Base-by-base conservation (phyloP, 2,888 invertebrate genomes). In the Agrilus cyanescens region DNA sequence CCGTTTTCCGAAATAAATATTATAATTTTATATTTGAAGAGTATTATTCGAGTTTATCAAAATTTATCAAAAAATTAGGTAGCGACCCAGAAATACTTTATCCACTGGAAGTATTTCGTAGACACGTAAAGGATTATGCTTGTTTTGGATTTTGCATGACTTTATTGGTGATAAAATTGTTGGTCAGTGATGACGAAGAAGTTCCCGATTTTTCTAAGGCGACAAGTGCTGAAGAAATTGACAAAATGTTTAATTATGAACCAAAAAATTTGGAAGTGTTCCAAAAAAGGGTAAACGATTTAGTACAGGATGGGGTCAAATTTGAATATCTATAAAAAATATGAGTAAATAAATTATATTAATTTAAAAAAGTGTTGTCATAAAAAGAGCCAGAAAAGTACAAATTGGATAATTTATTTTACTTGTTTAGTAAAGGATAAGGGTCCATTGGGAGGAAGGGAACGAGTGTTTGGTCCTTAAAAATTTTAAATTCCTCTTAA, bases 21-120 rank as follows among this genome's bases (percentile, higher is more conserved):
- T 61, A 48, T 31, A 50, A 60, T 10, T 44, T 53, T 12, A 34
- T 63, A 14, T 36, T 65, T 4, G 43, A 53, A 16, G 46, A 52
- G 18, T 65, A 65, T 47, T 52, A 63, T 44, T 43, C 55, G 20
- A 50, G 57, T 1, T 45, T 63, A 13, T 49, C 48, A 4, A 46
- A 48, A 1, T 48, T 45, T 40, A 46, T 61, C 4, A 33, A 31
- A 20, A 42, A 47, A 37, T 53, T 55, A n/a, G 54, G 53, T n/a
- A 50, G 54, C 10, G 53, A 59, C 43, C 47, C 55, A 4, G 44
- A 53, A 5, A 45, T 48, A n/a, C 37, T 58, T 8, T 58, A 59
- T 41, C 57, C 63, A 0, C 55, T 47, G 31, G 48, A 51, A 10
- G 47, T 40, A 13, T 38, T 62, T 6, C 10, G 46, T 10, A 45